phyloP scores from a whole-genome alignment of 2,797 vertebrate genomes.

The Mustela erminea region DNA sequence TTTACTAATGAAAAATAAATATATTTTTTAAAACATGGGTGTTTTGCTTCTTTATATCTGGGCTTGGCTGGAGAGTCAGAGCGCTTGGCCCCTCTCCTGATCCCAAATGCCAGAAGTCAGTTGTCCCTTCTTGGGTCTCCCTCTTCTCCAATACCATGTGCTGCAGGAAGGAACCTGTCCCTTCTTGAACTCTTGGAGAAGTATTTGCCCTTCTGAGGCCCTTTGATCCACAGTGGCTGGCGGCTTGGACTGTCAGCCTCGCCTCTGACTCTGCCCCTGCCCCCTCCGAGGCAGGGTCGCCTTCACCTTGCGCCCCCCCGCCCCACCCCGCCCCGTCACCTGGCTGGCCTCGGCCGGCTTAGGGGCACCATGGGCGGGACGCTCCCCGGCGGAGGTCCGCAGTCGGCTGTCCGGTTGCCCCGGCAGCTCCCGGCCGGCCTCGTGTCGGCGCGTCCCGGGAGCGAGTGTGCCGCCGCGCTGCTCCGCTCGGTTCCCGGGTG shows the following conservation, averaged over 20 bases:
- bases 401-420: background rate
- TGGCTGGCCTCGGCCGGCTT: background rate
- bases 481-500: background rate
- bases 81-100: fast-evolving
- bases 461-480: background rate
- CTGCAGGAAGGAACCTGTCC: background rate
- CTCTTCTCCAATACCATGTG: no score
- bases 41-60: background rate
- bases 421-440: no score
- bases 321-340: background rate
- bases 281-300: background rate
- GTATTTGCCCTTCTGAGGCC: background rate
- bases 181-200: background rate
- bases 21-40: constrained; percentile 56
- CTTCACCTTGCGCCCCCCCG: no score
- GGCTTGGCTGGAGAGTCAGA: background rate
- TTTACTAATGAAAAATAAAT: constrained; percentile 79
- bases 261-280: no score
- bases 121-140: background rate
- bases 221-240: fast-evolving
- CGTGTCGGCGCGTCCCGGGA: background rate
- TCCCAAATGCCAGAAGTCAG: background rate
- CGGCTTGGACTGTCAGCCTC: background rate
- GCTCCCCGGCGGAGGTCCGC: background rate
- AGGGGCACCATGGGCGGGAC: background rate